Evolutionary conservation across 2,888 invertebrate genomes (phyloP).

Genomic region (Campoletis raptor): DNA sequence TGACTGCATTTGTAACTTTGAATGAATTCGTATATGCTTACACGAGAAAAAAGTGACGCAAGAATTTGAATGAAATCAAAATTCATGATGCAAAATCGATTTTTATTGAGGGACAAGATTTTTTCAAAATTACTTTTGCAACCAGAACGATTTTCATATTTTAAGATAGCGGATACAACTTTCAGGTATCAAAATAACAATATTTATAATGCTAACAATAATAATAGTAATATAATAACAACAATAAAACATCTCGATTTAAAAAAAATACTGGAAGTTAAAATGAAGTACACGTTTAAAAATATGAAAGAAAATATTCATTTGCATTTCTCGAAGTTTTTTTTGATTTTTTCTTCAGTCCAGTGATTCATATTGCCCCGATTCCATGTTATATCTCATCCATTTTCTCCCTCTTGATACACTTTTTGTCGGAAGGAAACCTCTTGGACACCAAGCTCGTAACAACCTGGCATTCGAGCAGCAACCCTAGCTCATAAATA

Average conservation of each 20-base stretch:
- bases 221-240: background rate
- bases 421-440: conserved; percentile 11
- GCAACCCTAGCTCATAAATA: conserved; percentile 14
- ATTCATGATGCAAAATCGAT: background rate
- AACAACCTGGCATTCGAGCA: conserved; percentile 14
- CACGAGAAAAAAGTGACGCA: background rate
- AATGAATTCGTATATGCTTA: background rate
- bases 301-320: background rate
- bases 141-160: background rate
- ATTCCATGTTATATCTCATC: background rate
- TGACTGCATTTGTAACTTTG: background rate
- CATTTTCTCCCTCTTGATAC: background rate
- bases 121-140: background rate
- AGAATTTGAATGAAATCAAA: background rate
- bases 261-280: background rate
- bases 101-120: background rate
- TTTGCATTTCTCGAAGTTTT: background rate
- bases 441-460: conserved; percentile 15
- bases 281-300: background rate
- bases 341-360: too few relatives aligned
- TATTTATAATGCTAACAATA: too few relatives aligned
- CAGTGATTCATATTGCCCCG: conserved; percentile 11
- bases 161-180: background rate
- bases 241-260: background rate
- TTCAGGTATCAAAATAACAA: too few relatives aligned